Evolutionary conservation across 2,888 invertebrate species (phyloP), one percentile per base, ranked within the genome.

Genomic region (Sarcophaga subvicina): DNA sequence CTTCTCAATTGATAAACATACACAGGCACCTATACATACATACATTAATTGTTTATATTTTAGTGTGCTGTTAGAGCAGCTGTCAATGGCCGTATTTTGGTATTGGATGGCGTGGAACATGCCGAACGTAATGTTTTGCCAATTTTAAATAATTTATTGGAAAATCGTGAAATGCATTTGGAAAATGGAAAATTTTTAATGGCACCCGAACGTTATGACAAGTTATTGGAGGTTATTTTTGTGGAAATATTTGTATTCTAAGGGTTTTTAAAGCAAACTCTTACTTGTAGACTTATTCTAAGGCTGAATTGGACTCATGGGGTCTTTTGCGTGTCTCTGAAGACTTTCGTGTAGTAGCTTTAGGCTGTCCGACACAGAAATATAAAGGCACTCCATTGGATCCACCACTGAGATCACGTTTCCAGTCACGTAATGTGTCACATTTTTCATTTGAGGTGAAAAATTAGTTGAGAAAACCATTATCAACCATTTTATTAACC

Each of bases 141-240:
- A 59, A 97, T 99, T 71, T 94, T 99, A 63, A 99, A 99, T 93
- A 99, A 99, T 94, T 94, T 99, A 79, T 94, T 99, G 77, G 99
- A 99, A 94, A 99, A 99, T 93, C 95, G 99, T 81, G 99, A 99
- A 94, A 99, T 99, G 99, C 98, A 99, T 93, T 94, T 99, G 86
- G 99, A 99, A 94, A 99, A 99, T 94, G 99, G 99, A 0, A 94
- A 98, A 90, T 98, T 99, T 92, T 94, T 99, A 62, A 97, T 99
- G 92, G 96, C 98, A 0, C 96, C 98, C 11, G 94, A 95, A 4
- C 95, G 98, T 94, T 99, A 98, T 91, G 99, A 99, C 91, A 97
- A 97, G 92, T 94, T 99, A 20, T 93, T 98, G 17, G 93, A 97
- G 95, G 98, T 98, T 91, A 89, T 66, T 25, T 80, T 0, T 54